These are phyloP conservation scores for Protonemura montana DNA, from an alignment of 2,888 invertebrate genomes.

Conservation along the genomic window DNA sequence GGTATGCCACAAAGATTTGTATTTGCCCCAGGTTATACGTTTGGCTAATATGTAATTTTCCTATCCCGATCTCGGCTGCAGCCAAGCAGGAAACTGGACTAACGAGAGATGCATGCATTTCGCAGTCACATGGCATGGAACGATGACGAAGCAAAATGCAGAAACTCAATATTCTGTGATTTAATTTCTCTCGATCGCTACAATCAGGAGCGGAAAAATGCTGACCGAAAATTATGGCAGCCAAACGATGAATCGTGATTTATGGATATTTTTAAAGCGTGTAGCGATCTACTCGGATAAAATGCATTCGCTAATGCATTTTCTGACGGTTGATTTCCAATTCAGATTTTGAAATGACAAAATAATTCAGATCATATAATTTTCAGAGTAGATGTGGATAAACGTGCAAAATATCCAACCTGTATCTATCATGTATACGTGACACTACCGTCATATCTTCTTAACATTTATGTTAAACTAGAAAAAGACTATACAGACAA, in stretches of 20 bases:
- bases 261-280: neutral
- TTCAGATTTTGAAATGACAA: neutral
- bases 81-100: neutral
- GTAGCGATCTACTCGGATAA: neutral
- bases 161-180: neutral
- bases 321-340: neutral
- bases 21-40: too few relatives aligned
- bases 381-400: too few relatives aligned
- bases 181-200: neutral
- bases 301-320: slow-evolving; percentile 7
- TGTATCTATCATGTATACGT: too few relatives aligned
- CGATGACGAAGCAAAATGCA: neutral
- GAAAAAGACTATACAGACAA: too few relatives aligned
- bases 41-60: neutral
- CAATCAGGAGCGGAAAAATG: neutral
- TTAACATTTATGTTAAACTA: too few relatives aligned
- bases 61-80: neutral
- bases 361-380: too few relatives aligned
- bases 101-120: neutral
- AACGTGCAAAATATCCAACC: too few relatives aligned
- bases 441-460: too few relatives aligned
- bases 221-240: slow-evolving; percentile 7
- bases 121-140: neutral
- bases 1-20: too few relatives aligned
- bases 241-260: neutral